Evolutionary conservation across 1,140 invertebrate genomes (phyloP).

Genomic region (Macrotrachela quadricornifera): DNA sequence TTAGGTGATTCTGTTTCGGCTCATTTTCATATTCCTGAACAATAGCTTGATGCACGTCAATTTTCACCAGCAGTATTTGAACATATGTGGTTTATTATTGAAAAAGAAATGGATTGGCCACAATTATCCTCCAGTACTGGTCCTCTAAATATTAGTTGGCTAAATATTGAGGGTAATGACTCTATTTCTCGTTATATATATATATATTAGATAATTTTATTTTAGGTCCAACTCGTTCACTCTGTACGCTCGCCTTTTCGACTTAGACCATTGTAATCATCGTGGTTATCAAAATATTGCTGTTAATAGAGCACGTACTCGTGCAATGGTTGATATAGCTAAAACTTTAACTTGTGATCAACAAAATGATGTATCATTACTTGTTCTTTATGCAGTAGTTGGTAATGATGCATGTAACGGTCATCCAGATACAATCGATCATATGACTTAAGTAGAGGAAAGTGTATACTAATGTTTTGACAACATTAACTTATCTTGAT

Average conservation of each 20-base stretch:
- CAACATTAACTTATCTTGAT: constrained; percentile 23
- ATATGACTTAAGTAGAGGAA: constrained; percentile 32
- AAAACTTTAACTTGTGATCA: not conserved
- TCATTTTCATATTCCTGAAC: constrained; percentile 34
- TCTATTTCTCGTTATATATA: not conserved
- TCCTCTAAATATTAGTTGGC: constrained; percentile 17
- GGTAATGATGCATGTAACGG: constrained; percentile 37
- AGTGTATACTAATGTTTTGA: constrained; percentile 21
- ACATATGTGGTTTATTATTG: constrained; percentile 23
- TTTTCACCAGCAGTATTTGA: constrained; percentile 20
- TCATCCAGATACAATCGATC: constrained; percentile 16
- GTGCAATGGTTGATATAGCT: too few relatives aligned
- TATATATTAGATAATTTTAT: constrained; percentile 18
- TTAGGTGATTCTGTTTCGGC: constrained; percentile 36
- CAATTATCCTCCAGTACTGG: constrained; percentile 33
- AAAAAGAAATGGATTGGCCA: constrained; percentile 36
- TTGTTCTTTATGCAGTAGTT: constrained; percentile 31
- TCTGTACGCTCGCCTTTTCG: constrained; percentile 19
- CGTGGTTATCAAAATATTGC: constrained; percentile 36
- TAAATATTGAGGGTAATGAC: constrained; percentile 14
- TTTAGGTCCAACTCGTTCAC: constrained; percentile 20
- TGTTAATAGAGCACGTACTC: too few relatives aligned
- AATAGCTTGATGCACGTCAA: constrained; percentile 25
- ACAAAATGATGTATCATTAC: constrained; percentile 26
- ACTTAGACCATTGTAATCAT: constrained; percentile 33